These are phyloP conservation scores for Lochmaea crataegi DNA, from an alignment of 2,888 invertebrate genomes.

Conservation along the genomic window DNA sequence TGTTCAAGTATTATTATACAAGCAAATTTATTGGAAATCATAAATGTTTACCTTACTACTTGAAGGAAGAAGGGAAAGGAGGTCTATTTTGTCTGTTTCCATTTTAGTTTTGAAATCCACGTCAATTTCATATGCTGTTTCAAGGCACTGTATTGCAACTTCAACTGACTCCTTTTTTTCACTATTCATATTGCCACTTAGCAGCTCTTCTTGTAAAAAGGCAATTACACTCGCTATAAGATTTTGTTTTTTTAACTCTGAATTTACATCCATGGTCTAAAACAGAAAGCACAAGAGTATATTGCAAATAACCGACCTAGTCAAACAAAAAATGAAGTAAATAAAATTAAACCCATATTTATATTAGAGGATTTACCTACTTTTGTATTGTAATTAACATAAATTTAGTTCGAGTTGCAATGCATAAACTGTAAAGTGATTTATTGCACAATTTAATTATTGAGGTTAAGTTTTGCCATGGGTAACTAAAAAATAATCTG, in stretches of 20 bases:
- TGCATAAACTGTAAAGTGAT: no score
- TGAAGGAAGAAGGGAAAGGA: conserved; percentile 45
- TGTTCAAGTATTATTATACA: neutral
- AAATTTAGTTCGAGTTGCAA: no score
- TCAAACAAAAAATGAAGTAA: neutral
- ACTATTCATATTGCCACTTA: conserved; percentile 54
- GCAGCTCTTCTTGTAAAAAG: conserved; percentile 58
- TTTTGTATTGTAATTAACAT: no score
- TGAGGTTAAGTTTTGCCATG: no score
- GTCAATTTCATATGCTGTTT: conserved; percentile 85
- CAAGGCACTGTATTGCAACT: conserved; percentile 94
- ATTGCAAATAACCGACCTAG: neutral
- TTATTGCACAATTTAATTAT: no score
- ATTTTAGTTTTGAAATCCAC: conserved; percentile 41
- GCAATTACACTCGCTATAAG: conserved; percentile 56
- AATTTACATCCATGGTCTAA: conserved; percentile 38
- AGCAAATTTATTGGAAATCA: neutral
- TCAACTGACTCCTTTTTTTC: conserved; percentile 80
- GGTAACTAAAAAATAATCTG: no score
- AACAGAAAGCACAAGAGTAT: neutral
- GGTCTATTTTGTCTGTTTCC: conserved; percentile 47
- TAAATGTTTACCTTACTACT: conserved; percentile 36
- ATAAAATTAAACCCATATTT: no score
- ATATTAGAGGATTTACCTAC: no score
- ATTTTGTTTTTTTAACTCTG: conserved; percentile 44